phyloP scores from a whole-genome alignment of 1,140 invertebrate species.

The Lucilia sericata region DNA sequence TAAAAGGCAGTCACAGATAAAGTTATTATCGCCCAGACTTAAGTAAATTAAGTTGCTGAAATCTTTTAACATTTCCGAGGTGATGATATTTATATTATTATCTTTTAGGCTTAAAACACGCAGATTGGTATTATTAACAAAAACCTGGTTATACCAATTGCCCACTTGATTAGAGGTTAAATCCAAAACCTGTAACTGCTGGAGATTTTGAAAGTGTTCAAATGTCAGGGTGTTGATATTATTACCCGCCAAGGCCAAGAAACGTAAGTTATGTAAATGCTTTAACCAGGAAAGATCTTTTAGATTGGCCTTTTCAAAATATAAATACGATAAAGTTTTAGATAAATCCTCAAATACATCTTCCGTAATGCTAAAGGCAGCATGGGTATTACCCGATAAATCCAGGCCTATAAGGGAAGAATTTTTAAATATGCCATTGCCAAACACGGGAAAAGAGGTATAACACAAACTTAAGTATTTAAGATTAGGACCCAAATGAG shows the following conservation, averaged over 20 bases:
- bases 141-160: slow-evolving; percentile 68
- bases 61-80: slow-evolving; percentile 69
- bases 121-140: slow-evolving; percentile 65
- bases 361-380: slow-evolving; percentile 59
- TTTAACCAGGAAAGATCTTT: slow-evolving; percentile 64
- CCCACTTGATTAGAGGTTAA: slow-evolving; percentile 69
- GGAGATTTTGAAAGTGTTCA: slow-evolving; percentile 56
- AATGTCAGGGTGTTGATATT: slow-evolving; percentile 65
- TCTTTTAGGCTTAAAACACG: slow-evolving; percentile 67
- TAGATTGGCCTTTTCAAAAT: slow-evolving; percentile 67
- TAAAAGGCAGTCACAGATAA: slow-evolving; percentile 70
- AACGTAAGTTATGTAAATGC: slow-evolving; percentile 65
- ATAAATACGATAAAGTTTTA: slow-evolving; percentile 68
- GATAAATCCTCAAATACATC: slow-evolving; percentile 66
- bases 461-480: slow-evolving; percentile 70
- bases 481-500: slow-evolving; percentile 62
- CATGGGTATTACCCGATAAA: slow-evolving; percentile 69
- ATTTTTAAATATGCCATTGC: slow-evolving; percentile 63
- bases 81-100: slow-evolving; percentile 71
- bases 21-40: slow-evolving; percentile 69
- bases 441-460: slow-evolving; percentile 64
- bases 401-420: slow-evolving; percentile 69
- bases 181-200: slow-evolving; percentile 69
- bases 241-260: slow-evolving; percentile 68
- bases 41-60: slow-evolving; percentile 62